Conservation (phyloP, 2,888 invertebrate species). For the Eupithecia subfuscata region DNA sequence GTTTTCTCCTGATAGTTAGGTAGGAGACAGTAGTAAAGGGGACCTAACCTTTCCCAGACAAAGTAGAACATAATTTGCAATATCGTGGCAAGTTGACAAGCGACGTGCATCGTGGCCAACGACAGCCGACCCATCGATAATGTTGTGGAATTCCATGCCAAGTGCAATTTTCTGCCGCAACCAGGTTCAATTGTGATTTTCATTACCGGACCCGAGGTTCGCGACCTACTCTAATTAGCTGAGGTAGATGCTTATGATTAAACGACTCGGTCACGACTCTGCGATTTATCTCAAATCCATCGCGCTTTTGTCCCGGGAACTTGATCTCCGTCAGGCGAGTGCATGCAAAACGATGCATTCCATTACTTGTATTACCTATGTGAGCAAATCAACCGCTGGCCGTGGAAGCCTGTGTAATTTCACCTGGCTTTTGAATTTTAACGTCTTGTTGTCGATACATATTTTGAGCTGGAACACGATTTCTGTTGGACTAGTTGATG, state of each 20-base stretch:
- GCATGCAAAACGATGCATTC: slow-evolving; percentile 53
- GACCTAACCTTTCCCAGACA: slow-evolving; percentile 40
- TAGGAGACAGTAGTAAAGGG: slow-evolving; percentile 32
- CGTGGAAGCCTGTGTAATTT: slow-evolving; percentile 35
- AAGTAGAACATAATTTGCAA: slow-evolving; percentile 50
- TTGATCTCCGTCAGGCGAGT: slow-evolving; percentile 68
- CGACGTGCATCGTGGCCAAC: slow-evolving; percentile 51
- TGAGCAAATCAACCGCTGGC: slow-evolving; percentile 43
- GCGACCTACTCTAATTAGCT: slow-evolving; percentile 82
- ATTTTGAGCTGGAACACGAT: slow-evolving; percentile 53
- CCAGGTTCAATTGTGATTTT: slow-evolving; percentile 80
- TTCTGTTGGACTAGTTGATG: slow-evolving; percentile 51
- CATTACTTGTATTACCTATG: slow-evolving; percentile 48
- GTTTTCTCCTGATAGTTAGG: slow-evolving; percentile 21
- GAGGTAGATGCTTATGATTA: slow-evolving; percentile 78
- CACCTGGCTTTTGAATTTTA: slow-evolving; percentile 34
- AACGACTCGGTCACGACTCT: slow-evolving; percentile 78
- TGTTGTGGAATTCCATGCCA: slow-evolving; percentile 67
- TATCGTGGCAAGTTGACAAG: slow-evolving; percentile 48
- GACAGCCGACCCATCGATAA: slow-evolving; percentile 58
- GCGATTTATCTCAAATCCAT: slow-evolving; percentile 78
- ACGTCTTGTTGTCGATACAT: slow-evolving; percentile 34
- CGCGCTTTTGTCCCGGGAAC: slow-evolving; percentile 73
- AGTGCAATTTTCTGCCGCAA: slow-evolving; percentile 76
- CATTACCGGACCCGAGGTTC: slow-evolving; percentile 79